Evolutionary conservation across 2,113 vertebrate species (phyloP), one percentile per base, ranked within the genome.

Genomic region (Phylloscopus whistleri): DNA sequence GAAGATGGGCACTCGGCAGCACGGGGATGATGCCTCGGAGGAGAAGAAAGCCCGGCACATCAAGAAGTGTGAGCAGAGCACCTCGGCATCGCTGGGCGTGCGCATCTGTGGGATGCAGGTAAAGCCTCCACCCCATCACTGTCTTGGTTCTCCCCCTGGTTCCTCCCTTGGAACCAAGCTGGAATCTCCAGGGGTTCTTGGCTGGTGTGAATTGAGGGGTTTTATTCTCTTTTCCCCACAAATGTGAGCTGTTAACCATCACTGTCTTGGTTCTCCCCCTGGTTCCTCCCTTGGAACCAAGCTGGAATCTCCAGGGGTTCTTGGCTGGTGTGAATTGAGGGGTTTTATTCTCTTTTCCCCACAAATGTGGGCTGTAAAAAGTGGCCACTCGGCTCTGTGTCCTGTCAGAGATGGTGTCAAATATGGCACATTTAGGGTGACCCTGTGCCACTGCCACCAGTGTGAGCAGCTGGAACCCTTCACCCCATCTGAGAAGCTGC

Each of bases 1-100:
- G 43, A 98, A 98, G 97, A 98, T 98, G 98, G 98, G 98, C 30
- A 98, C 98, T 6, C 94, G 98, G 91, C 98, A 98, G 95, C 98
- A 98, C 0, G 98, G 98, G 0, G 98, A 98, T 0, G 98, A 98
- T 0, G 98, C 95, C 11, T 98, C 98, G 0, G 98, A 98, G 85
- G 98, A 98, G 95, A 98, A 98, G 95, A 98, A 98, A 89, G 98
- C 97, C 8, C 96, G 98, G 9, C 98, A 98, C 95, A 98, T 97
- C 93, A 93, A 89, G 70, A 98, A 98, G 79, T 98, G 98, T 1
- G 97, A 97, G 1, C 98, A 98, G 58, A 98, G 98, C 94, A 98
- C 98, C 30, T 98, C 98, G 0, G 98, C 96, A 0, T 87, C 96
- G 28, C 97, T 98, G 92, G 98, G 98, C 0, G 94, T 97, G n/a